phyloP scores from a whole-genome alignment of 2,113 vertebrate genomes.

The Atlantisia rogersi region DNA sequence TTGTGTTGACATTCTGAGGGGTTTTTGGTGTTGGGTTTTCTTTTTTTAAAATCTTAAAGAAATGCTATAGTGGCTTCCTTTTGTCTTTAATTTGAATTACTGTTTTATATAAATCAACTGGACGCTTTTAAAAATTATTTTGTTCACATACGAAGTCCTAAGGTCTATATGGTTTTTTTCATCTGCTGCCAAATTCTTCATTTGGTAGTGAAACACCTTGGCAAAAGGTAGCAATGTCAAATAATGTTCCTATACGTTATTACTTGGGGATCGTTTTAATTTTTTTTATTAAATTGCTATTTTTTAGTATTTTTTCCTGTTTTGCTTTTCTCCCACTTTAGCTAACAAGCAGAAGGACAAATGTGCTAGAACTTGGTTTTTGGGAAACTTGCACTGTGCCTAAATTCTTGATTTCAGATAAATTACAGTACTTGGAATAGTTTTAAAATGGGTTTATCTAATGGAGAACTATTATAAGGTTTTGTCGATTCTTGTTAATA shows the following conservation, averaged over 20 bases:
- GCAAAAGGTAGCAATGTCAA: background rate
- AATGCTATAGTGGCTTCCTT: background rate
- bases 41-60: background rate
- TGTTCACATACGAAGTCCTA: fast-evolving
- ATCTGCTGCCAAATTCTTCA: background rate
- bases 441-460: background rate
- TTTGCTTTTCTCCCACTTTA: background rate
- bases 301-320: background rate
- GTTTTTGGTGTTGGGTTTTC: too few relatives aligned
- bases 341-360: background rate
- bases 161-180: background rate
- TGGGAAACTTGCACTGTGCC: background rate
- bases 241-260: background rate
- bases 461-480: background rate
- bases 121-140: background rate
- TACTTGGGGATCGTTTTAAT: background rate
- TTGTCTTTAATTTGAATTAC: background rate
- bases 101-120: background rate
- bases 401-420: background rate
- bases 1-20: background rate
- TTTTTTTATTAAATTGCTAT: background rate
- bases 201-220: background rate
- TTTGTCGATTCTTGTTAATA: background rate
- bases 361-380: background rate
- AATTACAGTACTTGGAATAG: background rate